Conservation (phyloP, 2,888 invertebrate genomes). For the Deilephila elpenor region DNA sequence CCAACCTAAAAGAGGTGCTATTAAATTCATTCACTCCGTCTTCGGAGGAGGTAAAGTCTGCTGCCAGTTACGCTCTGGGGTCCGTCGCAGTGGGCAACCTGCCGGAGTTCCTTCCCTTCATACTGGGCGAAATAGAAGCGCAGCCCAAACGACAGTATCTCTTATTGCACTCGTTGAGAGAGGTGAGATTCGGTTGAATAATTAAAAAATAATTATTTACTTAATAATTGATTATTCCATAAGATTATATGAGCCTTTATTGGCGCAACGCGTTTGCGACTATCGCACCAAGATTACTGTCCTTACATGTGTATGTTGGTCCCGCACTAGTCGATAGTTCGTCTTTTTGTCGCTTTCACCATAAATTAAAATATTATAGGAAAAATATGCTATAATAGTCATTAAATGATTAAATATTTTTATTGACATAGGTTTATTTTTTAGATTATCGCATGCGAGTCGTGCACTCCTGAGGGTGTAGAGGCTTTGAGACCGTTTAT, state of each 20-base stretch:
- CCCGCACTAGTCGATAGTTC: too few species aligned
- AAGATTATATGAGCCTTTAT: too few species aligned
- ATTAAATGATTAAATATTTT: neutral
- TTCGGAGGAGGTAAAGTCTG: conserved; percentile 98
- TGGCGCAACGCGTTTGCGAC: too few species aligned
- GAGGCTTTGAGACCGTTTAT: conserved; percentile 91
- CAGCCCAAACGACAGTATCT: conserved; percentile 98
- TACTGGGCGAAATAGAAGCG: conserved; percentile 95
- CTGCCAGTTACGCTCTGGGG: conserved; percentile 98
- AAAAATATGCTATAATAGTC: too few species aligned
- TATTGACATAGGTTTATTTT: conserved; percentile 41
- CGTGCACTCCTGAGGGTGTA: conserved; percentile 89
- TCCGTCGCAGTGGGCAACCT: conserved; percentile 98
- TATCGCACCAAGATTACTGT: neutral
- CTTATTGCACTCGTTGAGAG: conserved; percentile 97
- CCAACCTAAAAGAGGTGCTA: conserved; percentile 90
- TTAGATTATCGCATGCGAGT: conserved; percentile 93
- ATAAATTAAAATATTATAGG: too few species aligned
- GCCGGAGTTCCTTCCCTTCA: conserved; percentile 96
- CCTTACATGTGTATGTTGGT: too few species aligned
- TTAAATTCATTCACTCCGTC: conserved; percentile 94
- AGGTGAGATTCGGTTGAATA: conserved; percentile 83
- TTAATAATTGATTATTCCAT: too few species aligned
- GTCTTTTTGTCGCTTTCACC: too few species aligned
- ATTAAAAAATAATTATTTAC: too few species aligned